Percentiles rank a stretch among this genome's conserved stretches.
phyloP scores from a whole-genome alignment of 2,888 invertebrate genomes.

The Microchrysa polita region DNA sequence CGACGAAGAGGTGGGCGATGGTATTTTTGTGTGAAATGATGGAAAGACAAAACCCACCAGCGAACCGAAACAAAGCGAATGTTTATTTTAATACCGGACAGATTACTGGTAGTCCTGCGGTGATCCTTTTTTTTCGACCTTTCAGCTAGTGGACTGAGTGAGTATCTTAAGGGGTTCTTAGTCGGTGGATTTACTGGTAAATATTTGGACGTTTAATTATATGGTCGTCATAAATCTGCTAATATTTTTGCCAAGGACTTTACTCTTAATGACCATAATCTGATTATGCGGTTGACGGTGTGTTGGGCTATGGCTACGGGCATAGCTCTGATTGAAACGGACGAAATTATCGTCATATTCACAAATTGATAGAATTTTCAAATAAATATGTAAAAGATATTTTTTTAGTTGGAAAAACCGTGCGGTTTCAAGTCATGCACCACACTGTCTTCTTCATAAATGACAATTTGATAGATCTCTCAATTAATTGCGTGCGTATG shows the following conservation, averaged over 20 bases:
- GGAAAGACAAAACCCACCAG: slow-evolving; percentile 27
- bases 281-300: slow-evolving; percentile 30
- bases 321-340: neutral
- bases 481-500: too few species aligned
- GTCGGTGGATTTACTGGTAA: slow-evolving; percentile 35
- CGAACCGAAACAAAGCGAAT: slow-evolving; percentile 5
- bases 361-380: too few species aligned
- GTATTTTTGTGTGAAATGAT: slow-evolving; percentile 32
- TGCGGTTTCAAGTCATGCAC: too few species aligned
- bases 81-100: neutral
- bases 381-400: too few species aligned
- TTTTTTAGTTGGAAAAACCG: too few species aligned
- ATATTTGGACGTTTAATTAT: slow-evolving; percentile 43
- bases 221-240: slow-evolving; percentile 30
- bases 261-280: slow-evolving; percentile 28
- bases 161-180: slow-evolving; percentile 29
- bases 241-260: slow-evolving; percentile 22
- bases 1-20: neutral
- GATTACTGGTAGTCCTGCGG: slow-evolving; percentile 38
- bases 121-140: slow-evolving; percentile 9
- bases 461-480: too few species aligned
- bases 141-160: neutral
- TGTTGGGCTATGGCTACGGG: neutral
- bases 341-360: too few species aligned
- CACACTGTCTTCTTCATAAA: too few species aligned